Conservation (phyloP, 2,113 vertebrate species). For the Siniperca knerii region DNA sequence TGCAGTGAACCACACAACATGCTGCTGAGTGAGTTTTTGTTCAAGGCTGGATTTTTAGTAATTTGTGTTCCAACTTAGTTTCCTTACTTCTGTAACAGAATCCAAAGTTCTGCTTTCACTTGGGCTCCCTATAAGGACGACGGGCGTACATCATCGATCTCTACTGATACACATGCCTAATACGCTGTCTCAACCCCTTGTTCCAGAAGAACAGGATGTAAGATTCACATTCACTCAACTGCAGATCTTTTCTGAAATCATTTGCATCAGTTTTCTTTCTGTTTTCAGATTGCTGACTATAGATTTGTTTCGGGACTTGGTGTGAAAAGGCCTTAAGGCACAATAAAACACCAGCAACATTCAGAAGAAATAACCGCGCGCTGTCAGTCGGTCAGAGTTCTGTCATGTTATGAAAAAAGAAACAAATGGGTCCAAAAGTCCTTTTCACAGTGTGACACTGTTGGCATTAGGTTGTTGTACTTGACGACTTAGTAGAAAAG, state of each 20-base stretch:
- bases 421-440: conserved; percentile 33
- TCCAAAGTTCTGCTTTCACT: background rate
- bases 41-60: background rate
- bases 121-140: no score
- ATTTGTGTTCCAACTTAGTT: no score
- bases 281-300: background rate
- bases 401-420: conserved; percentile 26
- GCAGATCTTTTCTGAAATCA: background rate
- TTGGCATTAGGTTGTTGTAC: conserved; percentile 54
- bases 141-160: background rate
- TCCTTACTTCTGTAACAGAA: background rate
- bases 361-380: conserved; percentile 20
- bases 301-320: conserved; percentile 20
- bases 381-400: conserved; percentile 17
- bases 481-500: conserved; percentile 54
- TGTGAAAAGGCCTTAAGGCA: conserved; percentile 59
- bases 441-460: conserved; percentile 43
- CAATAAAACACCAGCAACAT: conserved; percentile 39
- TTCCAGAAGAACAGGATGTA: background rate
- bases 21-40: background rate
- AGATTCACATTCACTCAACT: background rate
- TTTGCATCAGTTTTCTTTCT: background rate
- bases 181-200: background rate
- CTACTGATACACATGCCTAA: background rate
- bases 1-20: no score